Percentiles rank a stretch among this genome's conserved stretches.
Conservation (phyloP, 2,797 vertebrate species). For the Heliangelus exortis region DNA sequence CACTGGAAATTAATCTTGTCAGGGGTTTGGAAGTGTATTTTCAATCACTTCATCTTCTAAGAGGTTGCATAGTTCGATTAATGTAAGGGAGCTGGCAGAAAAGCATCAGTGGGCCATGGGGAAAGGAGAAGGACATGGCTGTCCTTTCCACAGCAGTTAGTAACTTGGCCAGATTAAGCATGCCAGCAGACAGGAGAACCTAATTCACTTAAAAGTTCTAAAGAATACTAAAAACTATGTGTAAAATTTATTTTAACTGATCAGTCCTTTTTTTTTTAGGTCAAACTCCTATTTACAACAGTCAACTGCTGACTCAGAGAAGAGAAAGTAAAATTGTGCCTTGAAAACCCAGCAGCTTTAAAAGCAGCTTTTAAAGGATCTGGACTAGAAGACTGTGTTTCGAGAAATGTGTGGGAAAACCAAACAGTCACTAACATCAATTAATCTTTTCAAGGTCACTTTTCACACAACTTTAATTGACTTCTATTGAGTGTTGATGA, state of each 20-base stretch:
- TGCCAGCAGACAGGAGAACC: neutral
- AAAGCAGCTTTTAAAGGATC: neutral
- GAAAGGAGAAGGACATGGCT: neutral
- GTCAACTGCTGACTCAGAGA: neutral
- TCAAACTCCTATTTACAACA: neutral
- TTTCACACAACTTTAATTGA: conserved; percentile 72
- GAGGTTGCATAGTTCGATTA: neutral
- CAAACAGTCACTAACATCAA: conserved; percentile 23
- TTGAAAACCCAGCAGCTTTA: neutral
- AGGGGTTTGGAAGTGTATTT: neutral
- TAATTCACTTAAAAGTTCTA: neutral
- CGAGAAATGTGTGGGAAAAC: neutral
- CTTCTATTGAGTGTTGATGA: conserved; percentile 35
- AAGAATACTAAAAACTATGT: neutral
- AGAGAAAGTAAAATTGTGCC: neutral
- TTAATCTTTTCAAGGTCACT: conserved; percentile 54
- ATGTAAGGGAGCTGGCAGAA: neutral
- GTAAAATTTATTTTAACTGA: neutral
- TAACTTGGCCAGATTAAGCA: too few relatives aligned
- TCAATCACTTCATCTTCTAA: neutral
- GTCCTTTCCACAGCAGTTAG: neutral
- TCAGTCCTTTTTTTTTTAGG: neutral
- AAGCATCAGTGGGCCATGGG: neutral
- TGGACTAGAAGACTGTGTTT: neutral
- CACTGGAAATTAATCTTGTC: neutral